Evolutionary conservation across 1,140 invertebrate genomes (phyloP).

Genomic region (Hetaerina americana): DNA sequence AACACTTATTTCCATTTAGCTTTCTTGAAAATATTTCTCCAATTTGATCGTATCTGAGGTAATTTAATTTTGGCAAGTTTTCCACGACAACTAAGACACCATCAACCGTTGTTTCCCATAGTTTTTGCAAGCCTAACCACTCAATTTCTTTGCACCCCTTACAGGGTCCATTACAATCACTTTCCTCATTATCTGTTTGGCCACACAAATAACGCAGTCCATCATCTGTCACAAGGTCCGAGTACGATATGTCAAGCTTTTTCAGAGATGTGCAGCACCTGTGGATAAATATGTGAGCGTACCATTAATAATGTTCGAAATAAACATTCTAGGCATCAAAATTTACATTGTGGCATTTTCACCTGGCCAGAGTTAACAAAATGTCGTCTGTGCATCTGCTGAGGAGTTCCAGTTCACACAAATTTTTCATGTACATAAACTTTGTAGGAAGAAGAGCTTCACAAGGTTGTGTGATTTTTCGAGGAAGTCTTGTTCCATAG

Average conservation of each 20-base stretch:
- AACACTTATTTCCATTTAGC: not conserved
- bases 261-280: not conserved
- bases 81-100: not conserved
- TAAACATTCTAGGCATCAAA: not conserved
- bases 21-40: not conserved
- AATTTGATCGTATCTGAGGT: not conserved
- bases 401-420: not conserved
- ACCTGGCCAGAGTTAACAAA: not conserved
- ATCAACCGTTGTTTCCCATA: conserved; percentile 2
- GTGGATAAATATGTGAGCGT: not conserved
- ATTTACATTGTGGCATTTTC: no score
- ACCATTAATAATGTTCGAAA: not conserved
- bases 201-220: conserved; percentile 1
- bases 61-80: not conserved
- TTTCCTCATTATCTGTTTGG: not conserved
- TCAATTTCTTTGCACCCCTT: conserved; percentile 1
- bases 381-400: conserved; percentile 4
- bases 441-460: not conserved
- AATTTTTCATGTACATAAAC: not conserved
- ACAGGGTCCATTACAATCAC: not conserved
- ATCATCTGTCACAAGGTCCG: not conserved
- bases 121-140: conserved; percentile 2
- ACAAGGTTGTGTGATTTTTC: conserved; percentile 1
- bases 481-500: not conserved
- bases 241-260: conserved; percentile 3